Evolutionary conservation across 2,797 vertebrate species (phyloP), one percentile per base, ranked within the genome.

Genomic region (Salarias fasciatus): DNA sequence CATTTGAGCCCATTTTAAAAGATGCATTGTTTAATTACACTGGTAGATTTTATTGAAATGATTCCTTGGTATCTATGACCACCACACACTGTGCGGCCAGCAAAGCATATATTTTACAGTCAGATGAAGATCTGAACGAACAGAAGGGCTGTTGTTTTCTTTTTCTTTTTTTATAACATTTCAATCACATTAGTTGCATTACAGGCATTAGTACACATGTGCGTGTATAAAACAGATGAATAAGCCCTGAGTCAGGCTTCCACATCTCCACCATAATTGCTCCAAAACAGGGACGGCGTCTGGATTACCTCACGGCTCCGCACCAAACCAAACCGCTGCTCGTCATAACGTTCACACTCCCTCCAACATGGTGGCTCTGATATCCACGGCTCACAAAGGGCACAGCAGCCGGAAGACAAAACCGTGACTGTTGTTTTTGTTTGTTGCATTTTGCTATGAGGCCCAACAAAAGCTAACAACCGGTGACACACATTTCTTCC

Each of bases 161-260:
- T n/a, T n/a, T n/a, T n/a, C n/a, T 24, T 18, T 24, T 35, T 35
- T 40, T 50, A 48, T 43, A 0, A 55, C 15, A 33, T 47, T 57
- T 61, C n/a, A 69, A 31, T 76, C 46, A 56, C 51, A 64, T 67
- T 49, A 64, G 73, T 70, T 52, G 31, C 45, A 56, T 72, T 46
- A 78, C 3, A 59, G 36, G 43, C 38, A 63, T 51, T 38, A 53
- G 56, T n/a, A 30, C 35, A 46, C 5, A 38, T 71, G 53, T 44
- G 54, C 37, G 40, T 63, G 11, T 42, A 6, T 56, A 46, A 58
- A 11, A 42, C 28, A 50, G 69, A 74, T 63, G 54, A 63, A 43
- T 45, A 62, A 30, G 13, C 12, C 13, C 33, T 33, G 43, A 28
- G 37, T 49, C 33, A 46, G 30, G 37, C 12, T 13, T 30, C 48